Percentiles rank a stretch among this genome's conserved stretches.
Conservation (phyloP, 2,888 invertebrate species). For the Chaitophorus viminalis region DNA sequence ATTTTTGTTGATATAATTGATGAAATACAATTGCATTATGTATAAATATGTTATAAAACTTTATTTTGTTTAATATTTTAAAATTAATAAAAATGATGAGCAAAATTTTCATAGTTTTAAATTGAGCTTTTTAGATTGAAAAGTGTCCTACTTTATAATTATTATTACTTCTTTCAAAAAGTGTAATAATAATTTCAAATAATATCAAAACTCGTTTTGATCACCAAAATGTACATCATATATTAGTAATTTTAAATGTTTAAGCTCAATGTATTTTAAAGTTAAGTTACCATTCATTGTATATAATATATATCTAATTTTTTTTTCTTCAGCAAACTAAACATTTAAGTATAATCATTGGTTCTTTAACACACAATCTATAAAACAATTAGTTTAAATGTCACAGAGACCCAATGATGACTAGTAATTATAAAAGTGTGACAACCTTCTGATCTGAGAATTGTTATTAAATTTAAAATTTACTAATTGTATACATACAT, state of each 20-base stretch:
- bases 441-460: background rate
- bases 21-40: background rate
- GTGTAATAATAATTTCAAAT: background rate
- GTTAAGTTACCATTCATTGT: background rate
- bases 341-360: background rate
- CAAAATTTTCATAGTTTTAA: background rate
- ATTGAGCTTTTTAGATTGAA: background rate
- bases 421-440: background rate
- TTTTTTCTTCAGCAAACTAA: background rate
- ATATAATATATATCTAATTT: background rate
- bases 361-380: background rate
- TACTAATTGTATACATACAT: background rate
- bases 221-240: background rate
- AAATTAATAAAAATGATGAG: background rate
- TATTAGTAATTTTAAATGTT: background rate
- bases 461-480: background rate
- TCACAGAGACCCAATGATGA: background rate
- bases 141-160: no score
- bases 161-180: background rate
- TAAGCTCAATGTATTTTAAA: background rate
- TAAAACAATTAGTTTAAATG: background rate
- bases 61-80: background rate
- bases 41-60: background rate
- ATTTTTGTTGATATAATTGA: background rate
- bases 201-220: background rate